phyloP scores from a whole-genome alignment of 2,888 invertebrate genomes.

The Spisula subtruncata region DNA sequence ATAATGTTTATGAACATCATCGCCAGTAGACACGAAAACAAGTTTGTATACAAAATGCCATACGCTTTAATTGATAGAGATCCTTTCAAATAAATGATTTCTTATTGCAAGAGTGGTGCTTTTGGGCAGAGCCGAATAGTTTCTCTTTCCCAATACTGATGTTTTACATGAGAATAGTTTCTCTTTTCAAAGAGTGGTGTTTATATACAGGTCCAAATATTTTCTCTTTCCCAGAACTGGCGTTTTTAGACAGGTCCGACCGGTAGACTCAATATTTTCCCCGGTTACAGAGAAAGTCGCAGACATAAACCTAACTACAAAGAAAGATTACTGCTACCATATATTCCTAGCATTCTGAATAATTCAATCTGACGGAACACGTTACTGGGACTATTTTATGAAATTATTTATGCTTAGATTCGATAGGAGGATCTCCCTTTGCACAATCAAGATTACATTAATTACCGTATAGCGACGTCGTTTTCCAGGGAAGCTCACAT shows the following conservation, averaged over 20 bases:
- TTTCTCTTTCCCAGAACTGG: not conserved
- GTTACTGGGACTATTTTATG: not conserved
- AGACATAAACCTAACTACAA: not conserved
- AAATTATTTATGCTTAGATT: not conserved
- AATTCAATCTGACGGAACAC: not conserved
- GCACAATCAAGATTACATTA: not conserved
- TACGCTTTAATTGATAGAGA: too few species aligned
- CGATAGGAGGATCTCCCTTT: not conserved
- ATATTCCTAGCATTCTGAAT: conserved; percentile 7
- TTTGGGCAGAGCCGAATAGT: not conserved
- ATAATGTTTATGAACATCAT: too few species aligned
- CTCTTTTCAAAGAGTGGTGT: too few species aligned
- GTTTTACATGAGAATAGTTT: too few species aligned
- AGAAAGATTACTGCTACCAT: not conserved
- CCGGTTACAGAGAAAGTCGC: not conserved
- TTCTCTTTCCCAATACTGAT: too few species aligned
- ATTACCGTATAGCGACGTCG: not conserved
- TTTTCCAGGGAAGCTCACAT: not conserved
- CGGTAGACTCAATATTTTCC: not conserved
- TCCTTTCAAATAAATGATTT: too few species aligned
- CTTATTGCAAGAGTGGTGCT: not conserved
- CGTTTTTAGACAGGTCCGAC: not conserved
- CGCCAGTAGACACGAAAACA: too few species aligned
- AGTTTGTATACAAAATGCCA: too few species aligned
- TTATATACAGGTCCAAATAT: too few species aligned